A percentile compares a stretch with the other conserved stretches of the same genome.
Conservation (phyloP, 2,888 invertebrate genomes). For the Tromatobia lineatoria region DNA sequence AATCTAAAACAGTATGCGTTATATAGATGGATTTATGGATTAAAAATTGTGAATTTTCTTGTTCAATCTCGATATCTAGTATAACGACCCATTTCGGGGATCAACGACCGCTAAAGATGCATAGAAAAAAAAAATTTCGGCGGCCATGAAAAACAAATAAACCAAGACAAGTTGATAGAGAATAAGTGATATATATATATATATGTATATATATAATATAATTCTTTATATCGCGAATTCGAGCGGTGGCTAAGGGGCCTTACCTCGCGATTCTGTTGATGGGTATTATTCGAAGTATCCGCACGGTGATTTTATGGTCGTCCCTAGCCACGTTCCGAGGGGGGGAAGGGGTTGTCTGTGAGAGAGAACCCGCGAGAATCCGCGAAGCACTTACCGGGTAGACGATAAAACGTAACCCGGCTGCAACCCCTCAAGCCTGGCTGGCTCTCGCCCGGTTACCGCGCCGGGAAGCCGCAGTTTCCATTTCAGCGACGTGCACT, state of each 20-base stretch:
- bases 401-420: slow-evolving; percentile 77
- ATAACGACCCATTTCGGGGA: no score
- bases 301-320: slow-evolving; percentile 77
- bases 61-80: no score
- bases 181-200: neutral
- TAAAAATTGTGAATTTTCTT: no score
- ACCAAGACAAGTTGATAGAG: slow-evolving; percentile 41
- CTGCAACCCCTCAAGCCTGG: slow-evolving; percentile 49
- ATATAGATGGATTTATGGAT: no score
- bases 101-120: no score
- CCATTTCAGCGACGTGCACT: slow-evolving; percentile 77
- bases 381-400: slow-evolving; percentile 76
- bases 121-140: no score
- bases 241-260: slow-evolving; percentile 41
- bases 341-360: slow-evolving; percentile 31
- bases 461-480: slow-evolving; percentile 72
- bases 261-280: slow-evolving; percentile 57
- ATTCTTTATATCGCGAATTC: slow-evolving; percentile 6
- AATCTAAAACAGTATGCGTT: no score
- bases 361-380: slow-evolving; percentile 72
- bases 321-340: slow-evolving; percentile 39
- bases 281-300: slow-evolving; percentile 72
- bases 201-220: neutral
- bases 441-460: slow-evolving; percentile 52
- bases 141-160: neutral